A percentile compares a stretch with the other conserved stretches of the same genome.
These are phyloP conservation scores for Xylota sylvarum DNA, from an alignment of 2,888 invertebrate genomes.

Conservation along the genomic window DNA sequence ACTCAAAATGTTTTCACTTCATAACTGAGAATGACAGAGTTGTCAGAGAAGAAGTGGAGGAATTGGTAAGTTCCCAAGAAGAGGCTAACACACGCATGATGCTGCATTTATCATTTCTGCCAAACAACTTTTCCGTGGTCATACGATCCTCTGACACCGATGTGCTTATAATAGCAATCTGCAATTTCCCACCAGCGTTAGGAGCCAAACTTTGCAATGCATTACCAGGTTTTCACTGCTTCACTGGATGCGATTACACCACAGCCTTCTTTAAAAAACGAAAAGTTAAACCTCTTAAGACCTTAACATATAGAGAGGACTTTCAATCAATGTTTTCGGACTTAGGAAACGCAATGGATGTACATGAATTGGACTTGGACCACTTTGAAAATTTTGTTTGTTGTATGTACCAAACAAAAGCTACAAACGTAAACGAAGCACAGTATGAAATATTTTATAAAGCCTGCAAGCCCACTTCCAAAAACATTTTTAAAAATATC, in stretches of 20 bases:
- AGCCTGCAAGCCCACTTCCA: neutral
- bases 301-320: no score
- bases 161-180: no score
- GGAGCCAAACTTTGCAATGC: neutral
- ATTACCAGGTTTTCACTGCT: neutral
- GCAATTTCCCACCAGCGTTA: neutral
- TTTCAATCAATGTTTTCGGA: no score
- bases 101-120: neutral
- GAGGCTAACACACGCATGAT: conserved; percentile 9
- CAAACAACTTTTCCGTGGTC: no score
- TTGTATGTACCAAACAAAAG: no score
- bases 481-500: neutral
- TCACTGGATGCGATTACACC: neutral
- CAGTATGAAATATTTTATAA: conserved; percentile 4
- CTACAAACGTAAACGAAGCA: no score
- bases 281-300: no score
- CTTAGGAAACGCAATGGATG: no score
- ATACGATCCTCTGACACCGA: no score
- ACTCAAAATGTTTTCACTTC: neutral
- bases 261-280: no score
- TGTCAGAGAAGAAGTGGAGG: neutral
- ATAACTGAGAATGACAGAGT: neutral
- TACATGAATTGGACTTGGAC: no score
- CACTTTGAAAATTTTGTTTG: no score
- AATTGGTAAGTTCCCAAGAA: neutral